Evolutionary conservation across 2,888 invertebrate genomes (phyloP).

Genomic region (Ophonus ardosiacus): DNA sequence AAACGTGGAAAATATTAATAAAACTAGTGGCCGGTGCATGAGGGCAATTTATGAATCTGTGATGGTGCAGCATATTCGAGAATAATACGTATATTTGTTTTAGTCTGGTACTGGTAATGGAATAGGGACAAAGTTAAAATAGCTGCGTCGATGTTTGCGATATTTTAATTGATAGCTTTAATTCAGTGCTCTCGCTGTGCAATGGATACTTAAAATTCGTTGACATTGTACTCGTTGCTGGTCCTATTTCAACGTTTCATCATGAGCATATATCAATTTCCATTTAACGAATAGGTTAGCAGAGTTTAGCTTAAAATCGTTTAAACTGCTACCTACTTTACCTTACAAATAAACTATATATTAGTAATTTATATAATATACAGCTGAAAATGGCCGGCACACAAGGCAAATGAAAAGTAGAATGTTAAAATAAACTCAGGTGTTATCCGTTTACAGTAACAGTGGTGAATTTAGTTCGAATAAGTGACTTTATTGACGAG

Average conservation of each 20-base stretch:
- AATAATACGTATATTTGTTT: constrained; percentile 14
- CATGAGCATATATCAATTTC: not conserved
- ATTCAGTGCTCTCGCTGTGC: constrained; percentile 10
- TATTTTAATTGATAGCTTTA: constrained; percentile 55
- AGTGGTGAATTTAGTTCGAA: no score
- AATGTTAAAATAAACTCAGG: no score
- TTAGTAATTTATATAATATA: no score
- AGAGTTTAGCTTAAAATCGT: no score
- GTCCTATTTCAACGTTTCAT: not conserved
- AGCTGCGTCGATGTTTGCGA: constrained; percentile 42
- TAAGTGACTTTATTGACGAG: no score
- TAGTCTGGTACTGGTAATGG: not conserved
- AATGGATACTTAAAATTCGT: constrained; percentile 1
- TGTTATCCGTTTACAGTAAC: no score
- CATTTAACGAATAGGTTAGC: no score
- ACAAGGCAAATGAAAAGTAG: no score
- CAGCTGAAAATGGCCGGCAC: no score
- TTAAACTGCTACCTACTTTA: no score
- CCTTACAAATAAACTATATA: no score
- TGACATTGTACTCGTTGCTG: constrained; percentile 20
- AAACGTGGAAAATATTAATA: constrained; percentile 10
- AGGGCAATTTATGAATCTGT: not conserved
- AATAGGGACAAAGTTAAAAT: constrained; percentile 34
- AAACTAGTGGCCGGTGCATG: not conserved
- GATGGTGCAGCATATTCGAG: not conserved